phyloP scores from a whole-genome alignment of 2,888 invertebrate species.

The Uropetala carovei region DNA sequence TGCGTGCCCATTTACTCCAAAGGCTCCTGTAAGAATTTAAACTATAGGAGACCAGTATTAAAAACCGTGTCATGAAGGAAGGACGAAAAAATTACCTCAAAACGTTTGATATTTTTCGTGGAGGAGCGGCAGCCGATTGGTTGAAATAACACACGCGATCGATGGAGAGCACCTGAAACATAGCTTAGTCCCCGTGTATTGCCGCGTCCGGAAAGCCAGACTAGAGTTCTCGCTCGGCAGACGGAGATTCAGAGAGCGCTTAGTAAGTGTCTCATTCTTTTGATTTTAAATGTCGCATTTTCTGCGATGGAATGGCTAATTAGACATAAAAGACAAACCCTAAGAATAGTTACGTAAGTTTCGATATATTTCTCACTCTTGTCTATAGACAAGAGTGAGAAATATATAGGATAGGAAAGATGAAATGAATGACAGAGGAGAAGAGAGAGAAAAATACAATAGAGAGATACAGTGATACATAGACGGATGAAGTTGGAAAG shows the following conservation, averaged over 20 bases:
- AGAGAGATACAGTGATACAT: background rate
- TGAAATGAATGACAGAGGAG: too few relatives aligned
- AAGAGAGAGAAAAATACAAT: too few relatives aligned
- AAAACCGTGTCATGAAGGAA: too few relatives aligned
- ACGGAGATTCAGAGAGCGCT: background rate
- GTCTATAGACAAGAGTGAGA: too few relatives aligned
- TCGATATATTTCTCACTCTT: too few relatives aligned
- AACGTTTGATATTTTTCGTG: too few relatives aligned
- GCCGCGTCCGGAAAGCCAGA: background rate
- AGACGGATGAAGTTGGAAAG: too few relatives aligned
- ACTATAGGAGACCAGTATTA: too few relatives aligned
- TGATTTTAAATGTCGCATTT: background rate
- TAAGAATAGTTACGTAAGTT: background rate
- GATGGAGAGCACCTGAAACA: background rate
- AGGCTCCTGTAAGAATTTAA: too few relatives aligned
- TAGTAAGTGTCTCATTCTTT: slow-evolving; percentile 1
- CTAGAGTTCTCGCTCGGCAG: background rate
- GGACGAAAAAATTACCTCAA: too few relatives aligned
- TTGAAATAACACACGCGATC: background rate
- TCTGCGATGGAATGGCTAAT: background rate
- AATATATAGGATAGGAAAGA: too few relatives aligned
- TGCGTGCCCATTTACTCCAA: too few relatives aligned
- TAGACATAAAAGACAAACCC: background rate
- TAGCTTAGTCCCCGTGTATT: background rate
- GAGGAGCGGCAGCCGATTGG: background rate